These are phyloP conservation scores for Hypotaenidia philippensis DNA, from an alignment of 2,797 vertebrate species.

Conservation along the genomic window DNA sequence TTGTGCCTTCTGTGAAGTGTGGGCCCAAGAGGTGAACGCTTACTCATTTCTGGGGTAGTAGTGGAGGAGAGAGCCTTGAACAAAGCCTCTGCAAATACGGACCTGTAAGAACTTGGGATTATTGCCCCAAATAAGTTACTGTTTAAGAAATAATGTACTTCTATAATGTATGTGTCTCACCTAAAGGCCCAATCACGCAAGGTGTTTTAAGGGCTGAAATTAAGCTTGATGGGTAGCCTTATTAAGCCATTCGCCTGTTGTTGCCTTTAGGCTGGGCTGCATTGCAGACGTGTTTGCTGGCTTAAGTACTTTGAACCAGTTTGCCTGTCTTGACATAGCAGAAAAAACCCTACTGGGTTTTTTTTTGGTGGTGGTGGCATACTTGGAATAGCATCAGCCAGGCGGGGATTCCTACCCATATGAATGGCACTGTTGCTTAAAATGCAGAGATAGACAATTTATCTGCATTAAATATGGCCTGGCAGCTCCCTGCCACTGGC, in stretches of 20 bases:
- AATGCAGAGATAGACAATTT: neutral
- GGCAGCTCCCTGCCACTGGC: neutral
- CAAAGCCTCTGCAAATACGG: neutral
- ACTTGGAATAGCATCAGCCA: neutral
- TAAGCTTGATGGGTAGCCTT: conserved; percentile 23
- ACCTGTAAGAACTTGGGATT: neutral
- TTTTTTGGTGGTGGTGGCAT: neutral
- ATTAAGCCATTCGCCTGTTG: neutral
- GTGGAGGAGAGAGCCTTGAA: neutral
- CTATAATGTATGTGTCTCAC: neutral
- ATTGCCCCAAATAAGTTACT: neutral
- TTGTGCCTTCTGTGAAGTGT: neutral
- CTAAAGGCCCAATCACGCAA: neutral
- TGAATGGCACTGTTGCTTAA: neutral
- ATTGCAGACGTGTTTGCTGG: conserved; percentile 33
- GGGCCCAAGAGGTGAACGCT: neutral
- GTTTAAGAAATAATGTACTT: neutral
- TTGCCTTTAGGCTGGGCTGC: conserved; percentile 62
- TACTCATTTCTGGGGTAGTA: neutral
- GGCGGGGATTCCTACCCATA: neutral
- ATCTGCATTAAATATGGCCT: neutral
- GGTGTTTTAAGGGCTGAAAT: conserved; percentile 39
- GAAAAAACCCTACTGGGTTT: neutral
- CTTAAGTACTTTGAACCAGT: conserved; percentile 35
- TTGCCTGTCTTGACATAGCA: conserved; percentile 61